A percentile compares a stretch with the other conserved stretches of the same genome.
phyloP scores from a whole-genome alignment of 2,888 invertebrate species.

The Clanis bilineata region DNA sequence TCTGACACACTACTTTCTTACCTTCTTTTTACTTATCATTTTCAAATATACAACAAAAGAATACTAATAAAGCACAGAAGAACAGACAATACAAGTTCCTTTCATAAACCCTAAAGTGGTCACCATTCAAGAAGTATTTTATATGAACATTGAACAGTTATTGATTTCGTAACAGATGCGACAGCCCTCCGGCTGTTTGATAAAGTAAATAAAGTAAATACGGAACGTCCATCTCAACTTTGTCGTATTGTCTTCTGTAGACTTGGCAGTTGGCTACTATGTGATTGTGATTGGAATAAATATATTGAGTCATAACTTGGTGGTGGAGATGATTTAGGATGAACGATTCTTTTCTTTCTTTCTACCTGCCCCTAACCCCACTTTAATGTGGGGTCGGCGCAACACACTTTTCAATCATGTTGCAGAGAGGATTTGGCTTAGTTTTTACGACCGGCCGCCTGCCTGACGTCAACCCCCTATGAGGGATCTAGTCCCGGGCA shows the following conservation, averaged over 20 bases:
- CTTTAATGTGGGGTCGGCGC: too few species aligned
- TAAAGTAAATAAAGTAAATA: conserved; percentile 10
- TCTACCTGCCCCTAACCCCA: too few species aligned
- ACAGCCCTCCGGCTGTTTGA: neutral
- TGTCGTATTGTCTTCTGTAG: neutral
- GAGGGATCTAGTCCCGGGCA: too few species aligned
- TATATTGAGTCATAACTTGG: too few species aligned
- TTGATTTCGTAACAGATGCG: conserved; percentile 11
- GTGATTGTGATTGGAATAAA: neutral
- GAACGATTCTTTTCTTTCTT: too few species aligned
- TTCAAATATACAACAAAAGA: neutral
- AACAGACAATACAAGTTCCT: neutral
- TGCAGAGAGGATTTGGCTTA: too few species aligned
- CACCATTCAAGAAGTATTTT: neutral
- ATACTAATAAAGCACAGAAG: neutral
- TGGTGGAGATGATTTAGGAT: too few species aligned
- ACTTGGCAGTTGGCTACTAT: neutral
- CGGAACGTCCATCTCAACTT: neutral
- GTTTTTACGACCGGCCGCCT: too few species aligned
- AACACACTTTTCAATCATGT: too few species aligned
- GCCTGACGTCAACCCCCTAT: too few species aligned
- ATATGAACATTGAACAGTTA: conserved; percentile 7
- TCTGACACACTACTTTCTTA: too few species aligned
- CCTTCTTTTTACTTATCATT: too few species aligned
- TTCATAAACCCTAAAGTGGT: neutral